Evolutionary conservation across 2,888 invertebrate species (phyloP), one percentile per base, ranked within the genome.

Genomic region (Andrena bucephala): DNA sequence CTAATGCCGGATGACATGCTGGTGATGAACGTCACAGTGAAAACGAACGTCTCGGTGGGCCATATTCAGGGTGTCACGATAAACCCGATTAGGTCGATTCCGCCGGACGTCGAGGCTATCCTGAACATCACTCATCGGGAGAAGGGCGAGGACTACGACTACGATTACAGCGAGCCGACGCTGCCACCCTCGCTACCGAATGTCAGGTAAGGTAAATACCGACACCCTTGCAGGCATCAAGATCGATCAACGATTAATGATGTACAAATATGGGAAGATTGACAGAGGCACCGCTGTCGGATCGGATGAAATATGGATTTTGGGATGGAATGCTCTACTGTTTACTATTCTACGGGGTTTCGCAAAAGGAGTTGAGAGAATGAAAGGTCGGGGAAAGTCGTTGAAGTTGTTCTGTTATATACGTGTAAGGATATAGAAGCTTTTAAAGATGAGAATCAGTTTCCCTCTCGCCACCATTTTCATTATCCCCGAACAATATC

Each of bases 151-250:
- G 95, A 96, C 85, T 96, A 96, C 85, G 96, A 96, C 88, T 96
- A 96, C 89, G 97, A 97, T 90, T 97, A 97, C 90, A 95, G 95
- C 69, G 96, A 96, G 85, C 96, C 96, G 0, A 96, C 97, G 0
- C 92, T 97, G 75, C 97, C 97, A 1, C 97, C 97, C n/a, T 97
- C 97, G 10, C 93, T 97, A 75, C 97, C 97, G 0, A 97, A 97
- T 94, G 94, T 97, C 68, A 96, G 96, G 97, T 96, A 94, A 95
- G 84, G 83, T 84, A 83, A 83, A 84, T 83, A 83, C 29, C 66
- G 3, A 0, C 33, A 36, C 52, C 13, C 27, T 8, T n/a, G 54
- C 54, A 24, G 24, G 24, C 57, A 10, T 27, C 24, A 27, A 24
- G 24, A 57, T 57, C 57, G 24, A 57, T 57, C 27, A 57, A 10